A percentile compares a stretch with the other conserved stretches of the same genome.
phyloP scores from a whole-genome alignment of 37 sponge, comb jelly and placozoan genomes.

The Agelas oroides region DNA sequence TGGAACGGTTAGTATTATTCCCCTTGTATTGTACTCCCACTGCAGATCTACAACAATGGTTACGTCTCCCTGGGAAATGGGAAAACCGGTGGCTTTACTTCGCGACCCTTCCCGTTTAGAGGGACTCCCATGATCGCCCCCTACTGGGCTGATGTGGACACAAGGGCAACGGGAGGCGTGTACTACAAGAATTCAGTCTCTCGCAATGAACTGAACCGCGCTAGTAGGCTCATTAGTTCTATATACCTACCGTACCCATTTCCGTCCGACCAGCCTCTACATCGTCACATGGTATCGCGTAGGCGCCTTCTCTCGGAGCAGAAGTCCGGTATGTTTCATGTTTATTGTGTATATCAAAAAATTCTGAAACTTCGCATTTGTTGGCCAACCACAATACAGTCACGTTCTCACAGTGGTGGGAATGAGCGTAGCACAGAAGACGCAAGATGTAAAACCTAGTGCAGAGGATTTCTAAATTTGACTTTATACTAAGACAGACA shows the following conservation, averaged over 20 bases:
- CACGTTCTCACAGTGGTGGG: too few relatives aligned
- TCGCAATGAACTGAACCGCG: not conserved
- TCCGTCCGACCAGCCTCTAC: not conserved
- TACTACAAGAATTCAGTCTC: not conserved
- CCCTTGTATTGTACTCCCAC: too few relatives aligned
- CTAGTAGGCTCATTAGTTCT: not conserved
- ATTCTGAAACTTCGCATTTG: too few relatives aligned
- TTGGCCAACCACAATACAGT: too few relatives aligned
- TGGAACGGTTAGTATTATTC: too few relatives aligned
- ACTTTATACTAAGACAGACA: too few relatives aligned
- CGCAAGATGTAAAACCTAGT: too few relatives aligned
- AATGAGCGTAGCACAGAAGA: too few relatives aligned
- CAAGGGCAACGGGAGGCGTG: not conserved
- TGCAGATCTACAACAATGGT: not conserved
- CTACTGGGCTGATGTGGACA: conserved; percentile 37
- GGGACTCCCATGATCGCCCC: conserved; percentile 18
- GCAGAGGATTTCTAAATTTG: too few relatives aligned
- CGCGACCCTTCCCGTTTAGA: not conserved
- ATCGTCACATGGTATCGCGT: conserved; percentile 26
- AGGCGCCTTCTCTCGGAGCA: not conserved
- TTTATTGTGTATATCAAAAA: too few relatives aligned
- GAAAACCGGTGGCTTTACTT: not conserved
- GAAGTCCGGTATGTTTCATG: too few relatives aligned
- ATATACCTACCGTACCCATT: not conserved
- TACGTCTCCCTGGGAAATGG: not conserved